These are phyloP conservation scores for Tachysurus vachellii DNA, from an alignment of 2,113 vertebrate species.

Conservation along the genomic window DNA sequence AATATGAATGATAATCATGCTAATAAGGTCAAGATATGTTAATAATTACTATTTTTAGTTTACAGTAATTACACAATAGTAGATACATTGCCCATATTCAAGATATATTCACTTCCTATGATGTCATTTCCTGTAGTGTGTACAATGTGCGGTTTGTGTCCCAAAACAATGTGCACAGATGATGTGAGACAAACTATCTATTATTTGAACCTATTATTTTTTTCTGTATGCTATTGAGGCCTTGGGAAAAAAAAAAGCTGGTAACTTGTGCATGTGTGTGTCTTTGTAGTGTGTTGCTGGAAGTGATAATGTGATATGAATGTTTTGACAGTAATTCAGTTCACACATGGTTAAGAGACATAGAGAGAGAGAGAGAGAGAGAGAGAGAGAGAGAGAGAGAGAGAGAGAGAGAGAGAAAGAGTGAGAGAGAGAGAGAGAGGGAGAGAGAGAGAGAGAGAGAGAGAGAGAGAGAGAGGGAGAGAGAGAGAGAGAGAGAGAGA, in stretches of 20 bases:
- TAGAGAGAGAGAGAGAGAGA: neutral
- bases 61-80: neutral
- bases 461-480: neutral
- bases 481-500: conserved; percentile 3
- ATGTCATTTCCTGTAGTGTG: neutral
- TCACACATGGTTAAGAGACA: neutral
- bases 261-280: neutral
- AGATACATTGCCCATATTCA: neutral
- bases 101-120: neutral
- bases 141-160: neutral
- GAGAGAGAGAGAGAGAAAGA: neutral
- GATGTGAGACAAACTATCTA: neutral
- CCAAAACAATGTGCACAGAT: neutral
- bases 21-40: neutral
- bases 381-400: conserved; percentile 17
- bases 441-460: neutral
- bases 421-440: conserved; percentile 10
- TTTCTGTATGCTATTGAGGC: no score
- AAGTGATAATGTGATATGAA: neutral
- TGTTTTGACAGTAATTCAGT: neutral
- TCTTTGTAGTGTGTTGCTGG: neutral
- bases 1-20: neutral
- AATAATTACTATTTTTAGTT: neutral
- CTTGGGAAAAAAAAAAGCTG: no score
- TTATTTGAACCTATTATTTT: no score